Conservation (phyloP, 2,888 invertebrate genomes). For the Cryptocephalus primarius region DNA sequence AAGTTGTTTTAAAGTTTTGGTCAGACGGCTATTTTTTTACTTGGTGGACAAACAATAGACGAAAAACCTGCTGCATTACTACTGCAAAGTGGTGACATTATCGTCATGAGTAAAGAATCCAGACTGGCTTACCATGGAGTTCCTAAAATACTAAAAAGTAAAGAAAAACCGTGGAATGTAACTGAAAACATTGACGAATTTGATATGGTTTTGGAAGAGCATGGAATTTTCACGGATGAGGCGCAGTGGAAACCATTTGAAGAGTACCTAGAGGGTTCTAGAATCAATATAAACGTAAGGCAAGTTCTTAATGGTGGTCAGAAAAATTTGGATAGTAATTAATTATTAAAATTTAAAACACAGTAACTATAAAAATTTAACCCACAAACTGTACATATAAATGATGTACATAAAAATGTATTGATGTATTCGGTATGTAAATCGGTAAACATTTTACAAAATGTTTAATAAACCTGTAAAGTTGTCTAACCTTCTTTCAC, state of each 20-base stretch:
- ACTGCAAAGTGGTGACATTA: conserved; percentile 80
- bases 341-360: too few species aligned
- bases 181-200: conserved; percentile 6
- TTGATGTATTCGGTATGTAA: too few species aligned
- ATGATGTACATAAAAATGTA: too few species aligned
- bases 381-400: too few species aligned
- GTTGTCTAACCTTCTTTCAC: too few species aligned
- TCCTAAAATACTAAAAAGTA: conserved; percentile 63
- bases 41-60: conserved; percentile 69
- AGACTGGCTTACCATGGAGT: conserved; percentile 89
- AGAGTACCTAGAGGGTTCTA: conserved; percentile 55
- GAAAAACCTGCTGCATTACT: conserved; percentile 59
- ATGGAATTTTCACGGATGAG: conserved; percentile 27
- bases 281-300: conserved; percentile 90
- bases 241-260: conserved; percentile 45
- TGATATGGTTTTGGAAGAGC: conserved; percentile 12
- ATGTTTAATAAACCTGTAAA: too few species aligned
- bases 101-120: conserved; percentile 79
- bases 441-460: too few species aligned
- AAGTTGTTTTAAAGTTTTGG: conserved; percentile 63
- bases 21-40: conserved; percentile 84
- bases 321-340: conserved; percentile 26
- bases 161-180: conserved; percentile 39
- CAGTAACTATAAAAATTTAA: too few species aligned
- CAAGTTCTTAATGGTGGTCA: conserved; percentile 68